Evolutionary conservation across 2,797 vertebrate species (phyloP).

Genomic region (Fundulus diaphanus): DNA sequence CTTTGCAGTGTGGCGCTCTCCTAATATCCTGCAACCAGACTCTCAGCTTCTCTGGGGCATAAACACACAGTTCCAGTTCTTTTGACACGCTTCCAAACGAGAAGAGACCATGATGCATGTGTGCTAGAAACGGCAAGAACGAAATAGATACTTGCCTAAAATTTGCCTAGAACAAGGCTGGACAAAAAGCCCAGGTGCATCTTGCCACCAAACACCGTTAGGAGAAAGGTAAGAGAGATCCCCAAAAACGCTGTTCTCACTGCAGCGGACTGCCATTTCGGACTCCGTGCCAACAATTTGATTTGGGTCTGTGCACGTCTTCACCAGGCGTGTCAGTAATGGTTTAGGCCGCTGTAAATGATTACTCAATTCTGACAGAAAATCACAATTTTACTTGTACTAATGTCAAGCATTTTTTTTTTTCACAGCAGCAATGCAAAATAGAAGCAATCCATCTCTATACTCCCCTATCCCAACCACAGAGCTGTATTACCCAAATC

Average conservation of each 20-base stretch:
- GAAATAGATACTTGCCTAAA: not conserved
- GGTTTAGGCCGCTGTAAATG: constrained; percentile 16
- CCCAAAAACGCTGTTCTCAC: not conserved
- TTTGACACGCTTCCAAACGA: not conserved
- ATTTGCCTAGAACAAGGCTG: not conserved
- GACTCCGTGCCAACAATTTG: too few relatives aligned
- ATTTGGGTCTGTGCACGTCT: not conserved
- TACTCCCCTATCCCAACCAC: constrained; percentile 13
- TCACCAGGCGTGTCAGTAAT: not conserved
- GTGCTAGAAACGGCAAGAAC: not conserved
- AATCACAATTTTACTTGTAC: constrained; percentile 47
- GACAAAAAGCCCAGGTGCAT: constrained; percentile 4
- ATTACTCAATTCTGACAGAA: constrained; percentile 38
- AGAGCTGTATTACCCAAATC: constrained; percentile 38
- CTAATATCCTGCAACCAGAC: not conserved
- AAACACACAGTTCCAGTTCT: not conserved
- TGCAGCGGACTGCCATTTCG: not conserved
- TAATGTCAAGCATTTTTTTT: constrained; percentile 68
- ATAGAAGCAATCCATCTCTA: constrained; percentile 21
- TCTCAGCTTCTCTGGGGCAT: not conserved
- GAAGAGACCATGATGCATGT: not conserved
- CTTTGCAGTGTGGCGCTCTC: not conserved
- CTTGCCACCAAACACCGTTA: not conserved
- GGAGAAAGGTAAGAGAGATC: not conserved
- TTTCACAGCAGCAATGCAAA: constrained; percentile 10